Evolutionary conservation across 2,113 vertebrate species (phyloP).

Genomic region (Corynorhinus townsendii): DNA sequence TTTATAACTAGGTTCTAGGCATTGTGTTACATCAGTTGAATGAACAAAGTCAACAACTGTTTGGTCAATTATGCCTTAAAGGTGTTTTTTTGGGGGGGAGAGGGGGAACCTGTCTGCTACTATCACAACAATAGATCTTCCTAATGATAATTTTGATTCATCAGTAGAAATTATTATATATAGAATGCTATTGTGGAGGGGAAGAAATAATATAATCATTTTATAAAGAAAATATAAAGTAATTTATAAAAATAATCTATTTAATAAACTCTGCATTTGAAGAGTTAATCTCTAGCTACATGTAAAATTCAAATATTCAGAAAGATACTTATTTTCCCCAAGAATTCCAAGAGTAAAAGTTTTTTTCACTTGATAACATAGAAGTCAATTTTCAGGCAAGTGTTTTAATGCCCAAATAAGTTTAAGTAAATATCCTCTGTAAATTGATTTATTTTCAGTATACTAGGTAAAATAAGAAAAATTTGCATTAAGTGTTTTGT

Average conservation of each 20-base stretch:
- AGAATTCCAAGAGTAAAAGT: not conserved
- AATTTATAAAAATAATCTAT: not conserved
- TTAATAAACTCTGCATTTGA: not conserved
- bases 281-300: not conserved
- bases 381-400: not conserved
- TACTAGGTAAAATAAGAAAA: not conserved
- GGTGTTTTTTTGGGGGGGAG: not conserved
- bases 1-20: not conserved
- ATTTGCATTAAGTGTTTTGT: not conserved
- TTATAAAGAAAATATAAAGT: constrained; percentile 2
- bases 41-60: not conserved
- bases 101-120: not conserved
- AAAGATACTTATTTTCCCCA: not conserved
- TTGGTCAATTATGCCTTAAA: not conserved
- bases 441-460: not conserved
- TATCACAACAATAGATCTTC: not conserved
- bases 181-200: not conserved
- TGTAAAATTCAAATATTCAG: constrained; percentile 6
- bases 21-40: not conserved
- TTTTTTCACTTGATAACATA: not conserved
- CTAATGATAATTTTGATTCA: not conserved
- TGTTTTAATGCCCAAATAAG: not conserved
- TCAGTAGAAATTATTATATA: not conserved
- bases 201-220: not conserved
- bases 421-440: not conserved